Conservation (phyloP, 2,888 invertebrate genomes). For the Papilio protenor region DNA sequence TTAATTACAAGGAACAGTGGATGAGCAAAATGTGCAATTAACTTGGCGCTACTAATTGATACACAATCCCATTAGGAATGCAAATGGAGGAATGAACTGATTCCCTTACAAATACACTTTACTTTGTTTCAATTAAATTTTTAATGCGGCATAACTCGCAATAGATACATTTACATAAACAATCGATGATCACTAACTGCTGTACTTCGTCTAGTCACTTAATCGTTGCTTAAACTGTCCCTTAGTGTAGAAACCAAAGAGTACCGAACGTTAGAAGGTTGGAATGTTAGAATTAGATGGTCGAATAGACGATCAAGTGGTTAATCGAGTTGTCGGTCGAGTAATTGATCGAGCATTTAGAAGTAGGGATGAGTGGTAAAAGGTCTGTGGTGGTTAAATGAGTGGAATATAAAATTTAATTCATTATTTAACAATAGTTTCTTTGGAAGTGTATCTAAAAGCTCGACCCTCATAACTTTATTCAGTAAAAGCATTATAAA, state of each 20-base stretch:
- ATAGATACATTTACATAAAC: neutral
- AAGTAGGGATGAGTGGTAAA: neutral
- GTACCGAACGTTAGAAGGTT: neutral
- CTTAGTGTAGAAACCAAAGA: neutral
- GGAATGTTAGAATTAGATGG: neutral
- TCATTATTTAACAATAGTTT: neutral
- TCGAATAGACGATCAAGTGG: neutral
- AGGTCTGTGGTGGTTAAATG: neutral
- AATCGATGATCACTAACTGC: neutral
- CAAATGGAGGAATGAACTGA: conserved; percentile 33
- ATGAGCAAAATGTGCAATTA: conserved; percentile 24
- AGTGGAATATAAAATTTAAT: neutral
- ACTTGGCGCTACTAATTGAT: conserved; percentile 37
- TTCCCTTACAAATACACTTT: conserved; percentile 25
- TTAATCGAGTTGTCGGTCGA: no score
- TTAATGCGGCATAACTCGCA: neutral
- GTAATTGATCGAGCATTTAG: neutral
- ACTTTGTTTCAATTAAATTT: conserved; percentile 31
- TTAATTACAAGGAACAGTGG: conserved; percentile 10
- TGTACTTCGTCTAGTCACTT: neutral
- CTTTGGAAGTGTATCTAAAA: neutral
- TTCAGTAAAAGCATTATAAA: neutral
- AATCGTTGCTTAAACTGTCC: neutral
- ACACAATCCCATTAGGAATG: conserved; percentile 38
- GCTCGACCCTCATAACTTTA: neutral